Conservation (phyloP, 2,113 vertebrate species). For the Chamaetylas fuelleborni region DNA sequence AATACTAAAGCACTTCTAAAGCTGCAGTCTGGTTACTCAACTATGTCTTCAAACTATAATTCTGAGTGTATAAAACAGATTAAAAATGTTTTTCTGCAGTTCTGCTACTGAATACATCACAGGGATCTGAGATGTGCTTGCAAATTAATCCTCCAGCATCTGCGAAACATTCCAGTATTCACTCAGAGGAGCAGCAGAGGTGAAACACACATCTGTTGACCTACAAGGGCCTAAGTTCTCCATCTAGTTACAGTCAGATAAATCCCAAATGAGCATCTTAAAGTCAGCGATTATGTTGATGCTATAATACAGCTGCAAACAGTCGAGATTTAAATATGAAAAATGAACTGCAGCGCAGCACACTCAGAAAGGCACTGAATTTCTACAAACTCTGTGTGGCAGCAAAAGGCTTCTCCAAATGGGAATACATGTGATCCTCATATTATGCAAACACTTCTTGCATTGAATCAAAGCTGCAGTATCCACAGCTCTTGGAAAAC, state of each 20-base stretch:
- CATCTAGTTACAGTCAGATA: not conserved
- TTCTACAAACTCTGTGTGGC: not conserved
- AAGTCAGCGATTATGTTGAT: not conserved
- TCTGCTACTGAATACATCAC: not conserved
- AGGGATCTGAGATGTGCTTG: not conserved
- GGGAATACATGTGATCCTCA: not conserved
- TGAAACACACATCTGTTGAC: conserved; percentile 34
- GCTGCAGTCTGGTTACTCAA: not conserved
- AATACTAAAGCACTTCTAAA: not conserved
- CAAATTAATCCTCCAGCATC: not conserved
- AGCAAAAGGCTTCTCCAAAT: not conserved
- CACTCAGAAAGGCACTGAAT: not conserved
- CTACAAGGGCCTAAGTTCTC: not conserved
- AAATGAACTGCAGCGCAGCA: not conserved
- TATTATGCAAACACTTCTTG: not conserved
- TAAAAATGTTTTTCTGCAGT: not conserved
- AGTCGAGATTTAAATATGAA: not conserved
- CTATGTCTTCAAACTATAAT: not conserved
- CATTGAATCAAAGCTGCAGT: not conserved
- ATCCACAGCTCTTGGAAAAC: not conserved
- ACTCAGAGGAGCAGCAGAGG: not conserved
- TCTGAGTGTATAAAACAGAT: not conserved
- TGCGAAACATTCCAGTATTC: not conserved
- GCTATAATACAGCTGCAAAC: not conserved
- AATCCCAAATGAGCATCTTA: conserved; percentile 15